Conservation (phyloP, 2,113 vertebrate genomes). For the Aegotheles bennettii region DNA sequence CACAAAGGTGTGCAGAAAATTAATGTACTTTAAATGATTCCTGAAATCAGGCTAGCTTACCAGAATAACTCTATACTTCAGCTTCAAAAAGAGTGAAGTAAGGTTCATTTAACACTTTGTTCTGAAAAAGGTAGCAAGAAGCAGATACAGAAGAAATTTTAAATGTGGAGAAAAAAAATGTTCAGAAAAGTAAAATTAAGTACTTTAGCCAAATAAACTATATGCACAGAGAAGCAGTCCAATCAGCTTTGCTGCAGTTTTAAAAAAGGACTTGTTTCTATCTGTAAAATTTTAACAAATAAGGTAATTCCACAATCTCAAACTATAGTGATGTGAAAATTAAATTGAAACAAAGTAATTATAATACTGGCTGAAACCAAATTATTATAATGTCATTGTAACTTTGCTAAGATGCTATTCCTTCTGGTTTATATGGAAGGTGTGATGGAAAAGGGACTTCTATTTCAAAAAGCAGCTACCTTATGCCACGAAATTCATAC, state of each 20-base stretch:
- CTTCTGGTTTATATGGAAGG: neutral
- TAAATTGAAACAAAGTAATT: neutral
- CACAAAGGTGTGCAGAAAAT: neutral
- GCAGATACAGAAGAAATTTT: neutral
- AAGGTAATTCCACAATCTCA: neutral
- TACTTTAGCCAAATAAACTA: neutral
- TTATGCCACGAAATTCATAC: neutral
- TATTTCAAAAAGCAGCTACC: neutral
- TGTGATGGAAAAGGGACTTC: neutral
- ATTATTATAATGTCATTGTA: neutral
- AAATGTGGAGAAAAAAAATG: neutral
- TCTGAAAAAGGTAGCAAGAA: neutral
- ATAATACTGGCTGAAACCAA: neutral
- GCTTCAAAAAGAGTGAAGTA: neutral
- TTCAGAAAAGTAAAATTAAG: neutral
- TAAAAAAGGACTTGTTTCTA: neutral
- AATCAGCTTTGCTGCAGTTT: neutral
- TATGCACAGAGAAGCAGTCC: neutral
- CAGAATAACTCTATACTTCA: neutral
- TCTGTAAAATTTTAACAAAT: neutral
- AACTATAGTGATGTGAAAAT: neutral
- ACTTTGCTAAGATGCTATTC: neutral
- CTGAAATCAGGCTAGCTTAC: neutral
- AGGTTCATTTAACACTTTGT: neutral
- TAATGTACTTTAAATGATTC: constrained; percentile 12